A percentile compares a stretch with the other conserved stretches of the same genome.
Conservation (phyloP, 2,113 vertebrate genomes). For the Coracopsis vasa region DNA sequence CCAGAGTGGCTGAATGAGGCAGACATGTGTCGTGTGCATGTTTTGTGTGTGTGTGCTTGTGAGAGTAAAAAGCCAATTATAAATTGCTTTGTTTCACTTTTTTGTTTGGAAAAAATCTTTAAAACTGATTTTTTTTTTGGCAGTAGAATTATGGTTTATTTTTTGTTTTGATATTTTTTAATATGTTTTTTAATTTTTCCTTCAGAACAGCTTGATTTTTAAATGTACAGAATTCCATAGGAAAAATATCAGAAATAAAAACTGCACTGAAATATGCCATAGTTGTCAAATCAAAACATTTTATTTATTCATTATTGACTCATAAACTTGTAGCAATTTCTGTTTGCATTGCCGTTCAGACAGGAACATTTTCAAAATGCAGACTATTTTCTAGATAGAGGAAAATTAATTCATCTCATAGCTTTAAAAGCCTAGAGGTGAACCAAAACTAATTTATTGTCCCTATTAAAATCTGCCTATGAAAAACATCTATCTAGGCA, state of each 20-base stretch:
- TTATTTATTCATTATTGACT: background rate
- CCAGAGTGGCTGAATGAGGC: background rate
- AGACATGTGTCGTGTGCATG: fast-evolving
- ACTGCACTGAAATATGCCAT: background rate
- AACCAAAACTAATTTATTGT: background rate
- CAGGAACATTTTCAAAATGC: background rate
- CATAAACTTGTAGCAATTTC: background rate
- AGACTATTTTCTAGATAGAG: background rate
- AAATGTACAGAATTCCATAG: background rate
- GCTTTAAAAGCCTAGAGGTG: background rate
- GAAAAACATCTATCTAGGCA: background rate
- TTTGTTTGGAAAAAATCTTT: background rate
- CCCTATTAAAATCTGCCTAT: background rate
- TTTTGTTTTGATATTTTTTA: background rate
- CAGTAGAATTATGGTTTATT: background rate
- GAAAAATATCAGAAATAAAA: background rate
- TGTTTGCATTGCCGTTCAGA: background rate
- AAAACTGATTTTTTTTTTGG: background rate
- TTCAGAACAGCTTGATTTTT: background rate
- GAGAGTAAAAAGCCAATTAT: background rate
- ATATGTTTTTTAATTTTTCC: background rate
- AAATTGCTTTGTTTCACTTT: background rate
- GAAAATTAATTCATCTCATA: background rate
- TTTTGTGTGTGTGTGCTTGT: fast-evolving
- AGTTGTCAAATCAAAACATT: background rate